Conservation (phyloP, 2,797 vertebrate species). For the Takifugu rubripes region DNA sequence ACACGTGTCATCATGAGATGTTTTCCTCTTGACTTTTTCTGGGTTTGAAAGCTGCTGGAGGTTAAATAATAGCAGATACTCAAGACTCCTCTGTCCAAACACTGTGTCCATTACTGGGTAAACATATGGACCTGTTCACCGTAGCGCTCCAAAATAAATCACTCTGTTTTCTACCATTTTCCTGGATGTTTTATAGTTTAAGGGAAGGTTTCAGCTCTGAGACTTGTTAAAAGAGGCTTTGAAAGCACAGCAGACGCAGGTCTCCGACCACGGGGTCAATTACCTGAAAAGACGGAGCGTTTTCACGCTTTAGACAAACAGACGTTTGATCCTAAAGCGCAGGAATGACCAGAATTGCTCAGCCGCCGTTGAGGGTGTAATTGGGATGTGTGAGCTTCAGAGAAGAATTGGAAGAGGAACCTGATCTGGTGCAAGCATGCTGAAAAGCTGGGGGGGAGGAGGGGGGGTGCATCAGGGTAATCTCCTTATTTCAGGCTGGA, state of each 20-base stretch:
- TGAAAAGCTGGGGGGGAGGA: conserved; percentile 50
- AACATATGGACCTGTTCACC: conserved; percentile 63
- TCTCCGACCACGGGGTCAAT: conserved; percentile 17
- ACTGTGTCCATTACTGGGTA: conserved; percentile 65
- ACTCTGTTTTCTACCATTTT: conserved; percentile 74
- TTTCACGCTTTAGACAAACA: conserved; percentile 13
- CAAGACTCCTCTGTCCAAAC: conserved; percentile 56
- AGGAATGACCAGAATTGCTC: too few relatives aligned
- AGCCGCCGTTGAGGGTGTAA: conserved; percentile 31
- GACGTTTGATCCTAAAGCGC: conserved; percentile 43
- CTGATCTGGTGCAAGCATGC: conserved; percentile 61
- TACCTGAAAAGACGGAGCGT: conserved; percentile 27
- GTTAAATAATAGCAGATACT: conserved; percentile 40
- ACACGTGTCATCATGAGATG: too few relatives aligned
- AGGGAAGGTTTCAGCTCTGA: too few relatives aligned
- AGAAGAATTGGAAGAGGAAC: conserved; percentile 56
- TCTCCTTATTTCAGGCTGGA: conserved; percentile 72
- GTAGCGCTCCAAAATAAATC: conserved; percentile 75
- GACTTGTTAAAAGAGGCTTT: too few relatives aligned
- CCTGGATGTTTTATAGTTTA: conserved; percentile 10
- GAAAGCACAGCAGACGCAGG: too few relatives aligned
- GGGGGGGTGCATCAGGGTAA: conserved; percentile 61
- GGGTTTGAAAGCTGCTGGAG: conserved; percentile 27
- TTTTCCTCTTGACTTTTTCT: too few relatives aligned
- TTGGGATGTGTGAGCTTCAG: conserved; percentile 33